Evolutionary conservation across 2,113 vertebrate species (phyloP).

Genomic region (Nycticryphes semicollaris): DNA sequence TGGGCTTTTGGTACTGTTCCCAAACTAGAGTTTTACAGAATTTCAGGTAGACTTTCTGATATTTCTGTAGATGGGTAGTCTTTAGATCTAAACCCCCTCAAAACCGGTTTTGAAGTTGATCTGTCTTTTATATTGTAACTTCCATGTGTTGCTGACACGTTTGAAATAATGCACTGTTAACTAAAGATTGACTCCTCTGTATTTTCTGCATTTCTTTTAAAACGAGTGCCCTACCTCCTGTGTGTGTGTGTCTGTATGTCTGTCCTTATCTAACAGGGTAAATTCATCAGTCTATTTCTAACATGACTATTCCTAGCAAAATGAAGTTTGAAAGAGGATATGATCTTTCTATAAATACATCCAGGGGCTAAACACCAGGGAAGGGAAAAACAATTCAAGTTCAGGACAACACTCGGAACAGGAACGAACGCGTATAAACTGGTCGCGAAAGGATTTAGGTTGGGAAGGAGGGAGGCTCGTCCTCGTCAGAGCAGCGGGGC

Average conservation of each 20-base stretch:
- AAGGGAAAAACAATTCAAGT: conserved; percentile 46
- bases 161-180: conserved; percentile 55
- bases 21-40: conserved; percentile 37
- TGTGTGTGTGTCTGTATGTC: not conserved
- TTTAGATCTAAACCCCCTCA: conserved; percentile 27
- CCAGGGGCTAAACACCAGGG: conserved; percentile 29
- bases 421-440: conserved; percentile 7
- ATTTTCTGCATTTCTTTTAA: conserved; percentile 68
- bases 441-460: not conserved
- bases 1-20: conserved; percentile 46
- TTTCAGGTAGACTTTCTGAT: conserved; percentile 49
- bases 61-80: conserved; percentile 44
- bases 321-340: conserved; percentile 51
- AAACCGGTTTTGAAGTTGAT: conserved; percentile 45
- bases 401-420: not conserved
- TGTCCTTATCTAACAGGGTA: not conserved
- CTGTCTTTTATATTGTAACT: conserved; percentile 71
- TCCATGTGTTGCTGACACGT: conserved; percentile 46
- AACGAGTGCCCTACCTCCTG: conserved; percentile 33
- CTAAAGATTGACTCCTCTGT: conserved; percentile 49
- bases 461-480: not conserved
- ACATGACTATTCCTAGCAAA: conserved; percentile 54
- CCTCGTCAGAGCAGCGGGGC: not conserved
- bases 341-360: conserved; percentile 56
- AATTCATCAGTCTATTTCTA: conserved; percentile 54